Conservation (phyloP, 2,797 vertebrate genomes). For the Sebastes kiyomatsui region DNA sequence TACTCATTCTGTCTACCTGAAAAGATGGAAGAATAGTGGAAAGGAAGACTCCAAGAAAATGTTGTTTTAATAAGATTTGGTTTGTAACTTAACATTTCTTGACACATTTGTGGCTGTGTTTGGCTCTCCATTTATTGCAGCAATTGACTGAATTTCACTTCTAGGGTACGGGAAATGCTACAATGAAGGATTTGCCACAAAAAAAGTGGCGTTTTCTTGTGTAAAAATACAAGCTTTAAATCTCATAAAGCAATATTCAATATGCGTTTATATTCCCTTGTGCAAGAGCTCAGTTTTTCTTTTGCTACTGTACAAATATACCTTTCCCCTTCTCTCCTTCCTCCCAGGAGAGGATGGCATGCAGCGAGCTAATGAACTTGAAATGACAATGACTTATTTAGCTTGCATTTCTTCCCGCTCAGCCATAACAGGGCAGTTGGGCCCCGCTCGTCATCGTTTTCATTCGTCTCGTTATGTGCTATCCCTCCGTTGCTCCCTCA, state of each 20-base stretch:
- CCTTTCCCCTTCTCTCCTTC: neutral
- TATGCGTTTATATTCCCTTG: neutral
- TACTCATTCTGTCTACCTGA: neutral
- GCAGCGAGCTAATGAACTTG: slow-evolving; percentile 65
- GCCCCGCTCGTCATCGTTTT: slow-evolving; percentile 43
- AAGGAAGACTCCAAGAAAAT: neutral
- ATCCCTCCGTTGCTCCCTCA: slow-evolving; percentile 36
- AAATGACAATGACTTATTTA: slow-evolving; percentile 73
- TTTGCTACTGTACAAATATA: slow-evolving; percentile 16
- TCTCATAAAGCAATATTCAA: neutral
- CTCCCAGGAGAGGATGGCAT: slow-evolving; percentile 24
- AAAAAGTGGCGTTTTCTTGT: neutral
- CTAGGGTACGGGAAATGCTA: neutral
- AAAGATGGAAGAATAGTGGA: neutral
- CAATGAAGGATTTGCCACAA: neutral
- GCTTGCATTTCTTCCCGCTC: slow-evolving; percentile 46
- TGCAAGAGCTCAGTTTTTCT: neutral
- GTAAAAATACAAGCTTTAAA: neutral
- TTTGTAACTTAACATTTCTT: neutral
- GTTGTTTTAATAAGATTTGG: neutral
- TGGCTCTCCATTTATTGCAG: neutral
- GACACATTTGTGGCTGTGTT: neutral
- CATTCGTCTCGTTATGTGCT: slow-evolving; percentile 50
- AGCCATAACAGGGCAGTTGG: slow-evolving; percentile 37
- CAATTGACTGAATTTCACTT: neutral